Evolutionary conservation across 2,797 vertebrate genomes (phyloP).

Genomic region (Onychomys arenicola): DNA sequence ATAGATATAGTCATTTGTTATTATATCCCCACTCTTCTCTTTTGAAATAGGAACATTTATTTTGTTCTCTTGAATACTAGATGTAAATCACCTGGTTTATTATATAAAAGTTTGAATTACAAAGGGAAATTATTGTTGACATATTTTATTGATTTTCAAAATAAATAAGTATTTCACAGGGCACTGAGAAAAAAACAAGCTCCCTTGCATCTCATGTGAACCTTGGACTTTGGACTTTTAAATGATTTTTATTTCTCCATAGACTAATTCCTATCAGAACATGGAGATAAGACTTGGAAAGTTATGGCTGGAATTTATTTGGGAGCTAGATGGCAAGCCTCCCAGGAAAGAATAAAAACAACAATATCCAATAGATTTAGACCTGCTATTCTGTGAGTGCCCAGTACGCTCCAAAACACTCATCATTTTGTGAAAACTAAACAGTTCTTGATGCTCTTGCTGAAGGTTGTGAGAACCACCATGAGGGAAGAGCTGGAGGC

Average conservation of each 20-base stretch:
- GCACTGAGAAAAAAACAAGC: background rate
- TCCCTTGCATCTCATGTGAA: background rate
- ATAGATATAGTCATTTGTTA: background rate
- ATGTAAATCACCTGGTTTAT: background rate
- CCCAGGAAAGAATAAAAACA: no score
- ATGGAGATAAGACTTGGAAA: background rate
- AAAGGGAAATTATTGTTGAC: no score
- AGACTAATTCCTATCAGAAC: background rate
- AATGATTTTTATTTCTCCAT: background rate
- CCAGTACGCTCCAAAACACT: no score
- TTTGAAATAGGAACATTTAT: background rate
- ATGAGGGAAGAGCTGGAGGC: conserved; percentile 55
- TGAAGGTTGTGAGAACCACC: conserved; percentile 57
- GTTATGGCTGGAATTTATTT: background rate
- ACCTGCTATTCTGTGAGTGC: background rate
- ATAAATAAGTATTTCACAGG: background rate
- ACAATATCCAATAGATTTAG: background rate
- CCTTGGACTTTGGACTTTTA: background rate
- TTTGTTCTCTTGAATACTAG: background rate
- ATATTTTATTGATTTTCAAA: background rate
- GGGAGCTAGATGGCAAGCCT: no score
- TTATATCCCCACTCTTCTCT: background rate
- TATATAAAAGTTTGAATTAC: background rate
- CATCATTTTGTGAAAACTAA: background rate
- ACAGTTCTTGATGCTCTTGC: background rate